Base-by-base conservation (phyloP, 2,797 vertebrate genomes). In the Hemitrygon akajei region DNA sequence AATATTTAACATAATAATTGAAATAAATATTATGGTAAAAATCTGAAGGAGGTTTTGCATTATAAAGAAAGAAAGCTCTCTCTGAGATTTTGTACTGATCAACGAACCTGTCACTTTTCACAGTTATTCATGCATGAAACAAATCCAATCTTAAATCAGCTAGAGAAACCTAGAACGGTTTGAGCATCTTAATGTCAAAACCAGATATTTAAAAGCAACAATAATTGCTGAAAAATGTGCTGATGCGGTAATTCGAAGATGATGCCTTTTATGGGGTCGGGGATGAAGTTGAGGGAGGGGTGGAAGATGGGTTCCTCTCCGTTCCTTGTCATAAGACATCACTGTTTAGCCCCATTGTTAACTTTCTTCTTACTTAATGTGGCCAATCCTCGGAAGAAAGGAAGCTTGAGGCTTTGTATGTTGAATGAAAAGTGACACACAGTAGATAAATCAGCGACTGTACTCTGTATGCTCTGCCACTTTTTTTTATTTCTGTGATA, bases 401-500 rank as follows among this genome's bases (percentile, higher is more conserved):
- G 95, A 71, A 60, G 77, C 91, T 34, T 75, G 79, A 56, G 18
- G 93, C 87, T 94, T 95, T 95, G 95, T 91, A 93, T 95, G 93
- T 94, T 93, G 94, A 95, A 96, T 95, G 91, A 94, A 95, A 96
- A 66, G 87, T 94, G 95, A 96, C 94, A 94, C 0, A 94, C 11
- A 27, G 94, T 95, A 95, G 95, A 95, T 95, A 95, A 95, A 95
- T 94, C 94, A 3, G 1, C 25, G 82, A 94, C 76, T 0, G 0
- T 92, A 87, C 93, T 95, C n/a, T 0, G 47, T 30, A 12, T 63
- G 92, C 93, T 94, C 94, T 87, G 94, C 82, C 94, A 81, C 60
- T 10, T 14, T 76, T 93, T 94, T 79, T 94, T 84, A 95, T 95
- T 95, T 94, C 94, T 95, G 95, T 95, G 95, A 96, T 94, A 95